phyloP scores from a whole-genome alignment of 1,140 invertebrate species.

The Patella vulgata region DNA sequence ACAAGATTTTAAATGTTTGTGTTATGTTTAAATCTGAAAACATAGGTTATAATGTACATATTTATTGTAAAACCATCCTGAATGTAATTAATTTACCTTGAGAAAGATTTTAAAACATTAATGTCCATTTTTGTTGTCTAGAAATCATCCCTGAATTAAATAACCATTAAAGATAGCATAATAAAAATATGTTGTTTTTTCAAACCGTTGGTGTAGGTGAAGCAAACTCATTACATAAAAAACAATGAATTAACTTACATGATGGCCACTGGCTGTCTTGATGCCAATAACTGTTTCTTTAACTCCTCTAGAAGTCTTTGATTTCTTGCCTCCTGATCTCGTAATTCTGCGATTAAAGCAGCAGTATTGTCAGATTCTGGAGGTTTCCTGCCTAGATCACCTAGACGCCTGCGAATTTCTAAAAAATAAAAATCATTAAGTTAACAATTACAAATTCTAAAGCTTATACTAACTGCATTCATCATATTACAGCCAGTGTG shows the following conservation, averaged over 20 bases:
- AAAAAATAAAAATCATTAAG: not conserved
- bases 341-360: conserved; percentile 44
- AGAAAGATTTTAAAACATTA: too few species aligned
- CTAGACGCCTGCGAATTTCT: conserved; percentile 50
- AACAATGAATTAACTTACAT: conserved; percentile 22
- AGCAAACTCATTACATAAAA: too few species aligned
- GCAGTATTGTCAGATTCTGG: conserved; percentile 40
- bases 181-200: too few species aligned
- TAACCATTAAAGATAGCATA: too few species aligned
- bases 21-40: too few species aligned
- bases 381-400: conserved; percentile 34
- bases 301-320: conserved; percentile 47
- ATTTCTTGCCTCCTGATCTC: conserved; percentile 52
- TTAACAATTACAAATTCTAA: not conserved
- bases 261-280: conserved; percentile 35
- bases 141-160: too few species aligned
- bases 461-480: not conserved
- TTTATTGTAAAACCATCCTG: too few species aligned
- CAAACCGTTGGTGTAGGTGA: too few species aligned
- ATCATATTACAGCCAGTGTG: not conserved
- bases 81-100: too few species aligned
- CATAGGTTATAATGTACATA: too few species aligned
- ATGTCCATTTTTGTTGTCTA: too few species aligned
- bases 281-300: conserved; percentile 35
- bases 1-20: too few species aligned